Percentiles rank a stretch among this genome's conserved stretches.
Conservation (phyloP, 1,140 invertebrate species). For the Prorops nasuta region DNA sequence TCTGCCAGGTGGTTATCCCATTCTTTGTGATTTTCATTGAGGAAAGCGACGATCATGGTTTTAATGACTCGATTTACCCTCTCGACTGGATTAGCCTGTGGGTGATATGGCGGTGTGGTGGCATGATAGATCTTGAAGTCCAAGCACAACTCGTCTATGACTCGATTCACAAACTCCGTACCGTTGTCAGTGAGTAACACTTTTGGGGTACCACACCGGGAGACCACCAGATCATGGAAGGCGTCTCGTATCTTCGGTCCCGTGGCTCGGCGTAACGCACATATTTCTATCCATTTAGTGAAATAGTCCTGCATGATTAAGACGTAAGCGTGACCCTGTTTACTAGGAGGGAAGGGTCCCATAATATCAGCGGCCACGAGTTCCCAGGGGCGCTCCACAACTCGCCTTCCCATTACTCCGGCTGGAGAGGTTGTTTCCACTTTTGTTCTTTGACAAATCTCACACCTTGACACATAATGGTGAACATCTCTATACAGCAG, state of each 20-base stretch:
- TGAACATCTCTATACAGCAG: constrained; percentile 17
- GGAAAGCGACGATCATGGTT: constrained; percentile 2
- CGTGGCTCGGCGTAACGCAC: constrained; percentile 5
- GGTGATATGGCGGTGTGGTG: neutral
- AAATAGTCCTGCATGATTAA: constrained; percentile 39
- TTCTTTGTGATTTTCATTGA: neutral
- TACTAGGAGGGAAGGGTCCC: constrained; percentile 34
- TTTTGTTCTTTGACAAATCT: constrained; percentile 27
- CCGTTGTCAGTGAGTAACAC: constrained; percentile 1
- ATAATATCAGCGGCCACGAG: constrained; percentile 32
- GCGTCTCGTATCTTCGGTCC: neutral
- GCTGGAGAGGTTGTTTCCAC: constrained; percentile 15
- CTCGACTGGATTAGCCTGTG: constrained; percentile 10
- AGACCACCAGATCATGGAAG: neutral
- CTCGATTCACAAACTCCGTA: neutral
- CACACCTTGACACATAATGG: constrained; percentile 13
- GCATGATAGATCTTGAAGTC: neutral
- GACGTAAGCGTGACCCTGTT: constrained; percentile 30
- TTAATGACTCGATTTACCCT: neutral
- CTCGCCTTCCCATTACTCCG: constrained; percentile 26
- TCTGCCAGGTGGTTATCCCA: constrained; percentile 33
- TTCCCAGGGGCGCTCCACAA: constrained; percentile 25
- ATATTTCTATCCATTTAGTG: constrained; percentile 29
- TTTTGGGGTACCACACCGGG: neutral
- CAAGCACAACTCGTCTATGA: neutral